Evolutionary conservation across 2,888 invertebrate genomes (phyloP).

Genomic region (Cheilosia grossa): DNA sequence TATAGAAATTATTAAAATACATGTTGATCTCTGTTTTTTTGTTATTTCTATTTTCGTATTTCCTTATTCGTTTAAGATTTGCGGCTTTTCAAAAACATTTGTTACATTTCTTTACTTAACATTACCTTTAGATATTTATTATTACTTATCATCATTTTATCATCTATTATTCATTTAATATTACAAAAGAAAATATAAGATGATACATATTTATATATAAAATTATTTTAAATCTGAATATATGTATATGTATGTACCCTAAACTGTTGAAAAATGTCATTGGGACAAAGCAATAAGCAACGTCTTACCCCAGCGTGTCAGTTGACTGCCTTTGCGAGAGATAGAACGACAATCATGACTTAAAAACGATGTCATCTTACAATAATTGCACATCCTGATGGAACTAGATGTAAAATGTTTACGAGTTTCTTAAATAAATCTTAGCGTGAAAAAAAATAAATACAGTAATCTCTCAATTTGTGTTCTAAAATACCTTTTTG

Average conservation of each 20-base stretch:
- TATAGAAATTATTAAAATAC: slow-evolving; percentile 72
- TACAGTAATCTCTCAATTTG: too few relatives aligned
- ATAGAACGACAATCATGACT: slow-evolving; percentile 5
- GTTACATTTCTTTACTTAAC: slow-evolving; percentile 59
- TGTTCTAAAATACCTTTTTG: too few relatives aligned
- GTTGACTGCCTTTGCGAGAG: slow-evolving; percentile 1
- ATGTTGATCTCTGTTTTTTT: slow-evolving; percentile 52
- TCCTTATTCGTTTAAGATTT: slow-evolving; percentile 40
- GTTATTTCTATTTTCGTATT: slow-evolving; percentile 23
- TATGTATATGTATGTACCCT: slow-evolving; percentile 14
- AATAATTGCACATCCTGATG: slow-evolving; percentile 21
- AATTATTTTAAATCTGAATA: slow-evolving; percentile 54
- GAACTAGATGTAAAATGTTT: slow-evolving; percentile 24
- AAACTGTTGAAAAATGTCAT: slow-evolving; percentile 39
- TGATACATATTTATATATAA: slow-evolving; percentile 46
- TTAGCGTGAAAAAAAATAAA: slow-evolving; percentile 31
- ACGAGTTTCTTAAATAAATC: slow-evolving; percentile 52
- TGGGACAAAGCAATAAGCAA: slow-evolving; percentile 13
- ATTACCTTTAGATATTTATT: slow-evolving; percentile 48
- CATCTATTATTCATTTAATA: slow-evolving; percentile 27
- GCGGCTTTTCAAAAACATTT: slow-evolving; percentile 26
- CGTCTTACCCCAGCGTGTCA: background rate
- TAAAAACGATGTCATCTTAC: background rate
- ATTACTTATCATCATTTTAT: slow-evolving; percentile 7
- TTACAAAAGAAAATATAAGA: slow-evolving; percentile 51